Evolutionary conservation across 2,797 vertebrate species (phyloP), one percentile per base, ranked within the genome.

Genomic region (Phalanger gymnotis): DNA sequence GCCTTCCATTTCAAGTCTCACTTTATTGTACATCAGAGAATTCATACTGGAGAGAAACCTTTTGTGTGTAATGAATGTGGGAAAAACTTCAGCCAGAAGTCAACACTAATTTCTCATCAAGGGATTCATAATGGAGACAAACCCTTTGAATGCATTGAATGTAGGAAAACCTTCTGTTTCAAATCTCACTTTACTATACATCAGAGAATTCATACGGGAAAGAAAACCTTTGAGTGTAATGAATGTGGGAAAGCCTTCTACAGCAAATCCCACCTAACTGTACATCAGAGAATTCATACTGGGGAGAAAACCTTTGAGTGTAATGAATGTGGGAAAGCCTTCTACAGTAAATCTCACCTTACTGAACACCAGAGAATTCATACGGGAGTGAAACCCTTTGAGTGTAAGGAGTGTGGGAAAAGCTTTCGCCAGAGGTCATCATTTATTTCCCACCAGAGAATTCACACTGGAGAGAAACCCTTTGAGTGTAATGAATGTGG

Each of bases 381-480:
- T 90, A 98, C 98, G 34, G 98, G 98, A 93, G 98, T 98, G 93
- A 94, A 97, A 93, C 98, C 98, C 3, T 98, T 98, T 96, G 94
- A 94, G 6, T 98, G 98, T 94, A 97, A 95, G n/a, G 97, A 98
- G 95, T 98, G 98, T 97, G 98, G 98, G 54, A 98, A 98, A 96
- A 97, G 97, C 54, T 98, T 98, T 66, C 96, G 97, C 91, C 97
- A 98, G 92, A 98, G 98, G 96, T 98, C 98, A 92, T 97, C 98
- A 54, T 96, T 98, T 90, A 98, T 98, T 53, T 97, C 98, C 92
- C 97, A 98, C 93, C 97, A 98, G 25, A 97, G 98, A 92, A 98
- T 97, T 92, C 97, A 98, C 54, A 98, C 97, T 66, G 98, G 98
- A 93, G 98, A 98, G 92, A 98, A 98, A 90, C 98, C 98, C 92